Conservation (phyloP, 1,140 invertebrate species). For the Acyrthosiphon pisum region DNA sequence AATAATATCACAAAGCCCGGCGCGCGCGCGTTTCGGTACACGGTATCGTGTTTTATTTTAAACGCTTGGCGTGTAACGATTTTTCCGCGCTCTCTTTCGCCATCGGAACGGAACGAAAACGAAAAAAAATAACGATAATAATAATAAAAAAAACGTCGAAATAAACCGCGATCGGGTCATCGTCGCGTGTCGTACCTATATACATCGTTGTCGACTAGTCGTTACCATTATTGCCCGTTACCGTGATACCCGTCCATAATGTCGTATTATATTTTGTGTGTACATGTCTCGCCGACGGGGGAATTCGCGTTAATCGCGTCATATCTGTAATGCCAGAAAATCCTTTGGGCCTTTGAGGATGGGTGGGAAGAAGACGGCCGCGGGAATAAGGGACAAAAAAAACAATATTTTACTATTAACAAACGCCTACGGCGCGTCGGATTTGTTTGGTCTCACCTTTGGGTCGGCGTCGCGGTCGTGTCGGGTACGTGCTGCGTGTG, state of each 20-base stretch:
- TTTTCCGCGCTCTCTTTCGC: not conserved
- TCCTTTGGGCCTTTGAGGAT: not conserved
- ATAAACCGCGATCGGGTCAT: not conserved
- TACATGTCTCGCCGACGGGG: not conserved
- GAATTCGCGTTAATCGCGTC: not conserved
- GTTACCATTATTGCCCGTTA: not conserved
- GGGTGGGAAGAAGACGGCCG: too few species aligned
- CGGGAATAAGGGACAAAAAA: not conserved
- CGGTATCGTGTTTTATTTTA: not conserved
- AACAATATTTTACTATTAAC: not conserved
- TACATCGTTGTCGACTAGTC: not conserved
- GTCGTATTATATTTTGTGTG: not conserved
- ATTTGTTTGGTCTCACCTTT: constrained; percentile 13
- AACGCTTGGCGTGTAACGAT: constrained; percentile 32
- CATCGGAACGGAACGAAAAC: not conserved
- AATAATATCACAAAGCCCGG: not conserved
- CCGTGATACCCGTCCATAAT: not conserved
- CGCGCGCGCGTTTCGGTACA: not conserved
- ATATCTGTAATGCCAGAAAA: not conserved
- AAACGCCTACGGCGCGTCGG: not conserved
- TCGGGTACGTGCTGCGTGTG: not conserved
- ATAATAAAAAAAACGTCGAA: too few species aligned
- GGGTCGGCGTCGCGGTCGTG: not conserved
- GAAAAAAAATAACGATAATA: not conserved
- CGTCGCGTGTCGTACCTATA: not conserved